Evolutionary conservation across 2,888 invertebrate species (phyloP).

Genomic region (Eubasilissa splendida): DNA sequence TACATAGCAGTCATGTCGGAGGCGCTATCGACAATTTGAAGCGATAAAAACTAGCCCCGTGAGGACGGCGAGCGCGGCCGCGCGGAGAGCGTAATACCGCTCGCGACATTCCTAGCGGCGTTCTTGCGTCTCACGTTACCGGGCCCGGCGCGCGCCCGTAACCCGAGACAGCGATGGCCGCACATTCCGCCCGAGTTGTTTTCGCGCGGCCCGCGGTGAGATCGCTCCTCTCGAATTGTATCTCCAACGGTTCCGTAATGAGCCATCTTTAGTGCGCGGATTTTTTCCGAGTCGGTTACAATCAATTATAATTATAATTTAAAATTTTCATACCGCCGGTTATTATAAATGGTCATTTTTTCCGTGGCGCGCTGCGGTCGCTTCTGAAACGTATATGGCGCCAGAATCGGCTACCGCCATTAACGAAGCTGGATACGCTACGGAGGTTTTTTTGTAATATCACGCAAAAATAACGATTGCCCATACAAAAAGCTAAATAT

Average conservation of each 20-base stretch:
- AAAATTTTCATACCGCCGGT: slow-evolving; percentile 51
- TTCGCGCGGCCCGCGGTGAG: slow-evolving; percentile 7
- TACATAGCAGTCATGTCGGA: slow-evolving; percentile 7
- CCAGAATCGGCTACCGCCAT: slow-evolving; percentile 37
- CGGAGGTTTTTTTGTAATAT: no score
- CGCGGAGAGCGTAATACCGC: slow-evolving; percentile 27
- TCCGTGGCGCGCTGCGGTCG: slow-evolving; percentile 35
- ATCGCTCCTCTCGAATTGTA: slow-evolving; percentile 44
- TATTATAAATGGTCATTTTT: slow-evolving; percentile 50
- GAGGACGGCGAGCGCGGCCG: not conserved
- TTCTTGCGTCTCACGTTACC: slow-evolving; percentile 34
- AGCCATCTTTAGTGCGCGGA: slow-evolving; percentile 38
- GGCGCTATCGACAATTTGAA: slow-evolving; percentile 26
- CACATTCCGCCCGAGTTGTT: slow-evolving; percentile 18
- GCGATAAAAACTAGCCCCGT: slow-evolving; percentile 16
- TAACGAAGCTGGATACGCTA: not conserved
- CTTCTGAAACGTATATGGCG: slow-evolving; percentile 37
- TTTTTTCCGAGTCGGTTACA: slow-evolving; percentile 31
- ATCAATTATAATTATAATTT: slow-evolving; percentile 55
- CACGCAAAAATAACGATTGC: not conserved
- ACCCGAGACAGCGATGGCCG: slow-evolving; percentile 18
- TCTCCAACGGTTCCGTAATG: slow-evolving; percentile 47
- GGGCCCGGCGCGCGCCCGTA: slow-evolving; percentile 12
- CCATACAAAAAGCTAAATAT: not conserved
- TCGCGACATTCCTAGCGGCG: slow-evolving; percentile 30